These are phyloP conservation scores for Crotalus helleri DNA, from an alignment of 2,113 vertebrate genomes.

Conservation along the genomic window DNA sequence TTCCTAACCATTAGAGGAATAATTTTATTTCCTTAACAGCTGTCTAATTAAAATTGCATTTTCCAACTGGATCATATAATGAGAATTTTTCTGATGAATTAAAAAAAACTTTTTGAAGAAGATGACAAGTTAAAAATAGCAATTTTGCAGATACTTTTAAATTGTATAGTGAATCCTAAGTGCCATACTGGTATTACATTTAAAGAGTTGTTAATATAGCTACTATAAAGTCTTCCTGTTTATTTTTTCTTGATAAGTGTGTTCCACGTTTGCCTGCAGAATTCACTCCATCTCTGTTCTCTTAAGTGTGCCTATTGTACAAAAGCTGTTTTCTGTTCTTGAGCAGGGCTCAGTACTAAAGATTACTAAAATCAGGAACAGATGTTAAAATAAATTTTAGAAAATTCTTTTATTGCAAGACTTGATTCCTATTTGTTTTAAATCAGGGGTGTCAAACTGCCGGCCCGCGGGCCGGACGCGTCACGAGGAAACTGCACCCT, in stretches of 20 bases:
- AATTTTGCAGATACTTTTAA: not conserved
- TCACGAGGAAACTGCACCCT: too few relatives aligned
- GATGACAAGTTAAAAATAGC: constrained; percentile 22
- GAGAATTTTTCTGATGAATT: constrained; percentile 35
- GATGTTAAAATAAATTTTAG: not conserved
- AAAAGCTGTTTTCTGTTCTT: not conserved
- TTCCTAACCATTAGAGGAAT: not conserved
- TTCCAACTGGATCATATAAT: not conserved
- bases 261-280: not conserved
- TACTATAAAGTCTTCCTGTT: not conserved
- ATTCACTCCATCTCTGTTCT: not conserved
- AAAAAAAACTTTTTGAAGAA: constrained; percentile 26
- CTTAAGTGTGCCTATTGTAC: not conserved
- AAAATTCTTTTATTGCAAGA: not conserved
- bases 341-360: not conserved
- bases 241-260: not conserved
- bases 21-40: not conserved
- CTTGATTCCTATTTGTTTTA: not conserved
- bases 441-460: too few relatives aligned
- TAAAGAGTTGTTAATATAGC: not conserved
- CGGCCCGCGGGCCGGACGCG: too few relatives aligned
- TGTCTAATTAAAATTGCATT: not conserved
- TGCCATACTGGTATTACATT: not conserved
- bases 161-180: not conserved
- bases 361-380: not conserved